Evolutionary conservation across 2,797 vertebrate genomes (phyloP), one percentile per base, ranked within the genome.

Genomic region (Saxicola maurus): DNA sequence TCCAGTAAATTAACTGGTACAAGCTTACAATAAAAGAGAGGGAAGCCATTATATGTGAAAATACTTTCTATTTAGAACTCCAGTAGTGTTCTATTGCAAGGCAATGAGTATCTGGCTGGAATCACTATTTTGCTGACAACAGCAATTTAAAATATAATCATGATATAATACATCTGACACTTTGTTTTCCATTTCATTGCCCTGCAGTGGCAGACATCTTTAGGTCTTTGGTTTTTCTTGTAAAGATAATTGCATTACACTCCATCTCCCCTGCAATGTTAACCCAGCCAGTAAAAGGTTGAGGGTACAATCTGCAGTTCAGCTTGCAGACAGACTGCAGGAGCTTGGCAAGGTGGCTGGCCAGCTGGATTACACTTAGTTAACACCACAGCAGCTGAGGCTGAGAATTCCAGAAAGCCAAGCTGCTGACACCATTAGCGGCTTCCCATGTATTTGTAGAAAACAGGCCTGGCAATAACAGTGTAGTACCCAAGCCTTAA

Each of bases 301-400:
- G 61, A 73, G 82, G 65, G 72, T 62, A 62, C 78, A 84, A 30
- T 61, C 30, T 77, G 83, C 78, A 93, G 55, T 53, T 68, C 30
- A 76, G 64, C 45, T 77, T 55, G 27, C 45, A 87, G 59, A 17
- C 80, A 90, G 71, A 14, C 60, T 68, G 60, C 46, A 56, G 75
- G 72, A 85, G 75, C 67, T n/a, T 7, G 4, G 68, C 3, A 27
- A 72, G 62, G 55, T 55, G 79, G 45, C 72, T 65, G 73, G 55
- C 92, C 91, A 81, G 79, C 86, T 93, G 86, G 56, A 57, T 82
- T 37, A 37, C 69, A 35, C 61, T 55, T 40, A 0, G 19, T 46
- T 71, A 86, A 42, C 82, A 61, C 62, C 82, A 40, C 8, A 1
- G 88, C 83, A 93, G 84, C 86, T 89, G 72, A 80, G 81, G 69